Evolutionary conservation across 2,797 vertebrate species (phyloP).

Genomic region (Urosaurus nigricauda): DNA sequence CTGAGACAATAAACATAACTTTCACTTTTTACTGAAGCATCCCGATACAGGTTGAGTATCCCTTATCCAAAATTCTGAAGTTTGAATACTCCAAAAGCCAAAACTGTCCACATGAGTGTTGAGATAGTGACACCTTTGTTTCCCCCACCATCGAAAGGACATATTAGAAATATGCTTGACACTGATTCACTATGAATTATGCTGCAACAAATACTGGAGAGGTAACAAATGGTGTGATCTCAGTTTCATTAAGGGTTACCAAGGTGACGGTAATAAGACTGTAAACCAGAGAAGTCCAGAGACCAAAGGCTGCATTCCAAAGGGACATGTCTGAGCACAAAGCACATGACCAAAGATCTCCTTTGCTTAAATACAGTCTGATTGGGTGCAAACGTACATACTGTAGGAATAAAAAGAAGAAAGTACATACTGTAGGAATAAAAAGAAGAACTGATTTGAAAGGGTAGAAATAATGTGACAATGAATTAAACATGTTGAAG

Average conservation of each 20-base stretch:
- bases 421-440: neutral
- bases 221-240: neutral
- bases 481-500: conserved; percentile 3
- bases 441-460: neutral
- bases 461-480: neutral
- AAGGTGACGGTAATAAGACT: conserved; percentile 35
- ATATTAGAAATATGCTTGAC: neutral
- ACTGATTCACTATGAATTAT: conserved; percentile 28
- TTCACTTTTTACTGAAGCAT: no score
- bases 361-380: conserved; percentile 27
- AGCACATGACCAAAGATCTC: neutral
- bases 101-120: no score
- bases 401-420: neutral
- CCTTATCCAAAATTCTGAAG: no score
- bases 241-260: conserved; percentile 40
- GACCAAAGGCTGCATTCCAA: conserved; percentile 38
- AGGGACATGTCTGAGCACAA: neutral
- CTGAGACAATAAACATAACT: no score
- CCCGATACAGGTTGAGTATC: no score
- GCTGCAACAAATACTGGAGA: conserved; percentile 21
- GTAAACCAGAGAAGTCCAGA: conserved; percentile 30
- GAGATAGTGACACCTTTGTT: no score
- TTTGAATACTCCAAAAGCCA: no score
- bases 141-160: neutral
- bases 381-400: neutral